Conservation (phyloP, 2,797 vertebrate species). For the Molossus alvarezi region DNA sequence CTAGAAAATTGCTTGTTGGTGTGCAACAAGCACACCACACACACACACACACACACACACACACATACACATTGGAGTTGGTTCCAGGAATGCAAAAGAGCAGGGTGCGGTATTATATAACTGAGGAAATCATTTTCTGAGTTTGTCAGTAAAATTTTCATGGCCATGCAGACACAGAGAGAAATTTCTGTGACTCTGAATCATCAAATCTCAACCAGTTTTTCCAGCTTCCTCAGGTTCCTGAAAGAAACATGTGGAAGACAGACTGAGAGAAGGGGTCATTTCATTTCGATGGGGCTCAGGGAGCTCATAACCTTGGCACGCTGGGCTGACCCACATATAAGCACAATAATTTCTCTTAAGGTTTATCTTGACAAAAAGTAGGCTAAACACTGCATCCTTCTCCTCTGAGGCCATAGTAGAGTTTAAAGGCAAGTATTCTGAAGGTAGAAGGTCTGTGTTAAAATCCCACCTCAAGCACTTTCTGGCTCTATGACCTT, state of each 20-base stretch:
- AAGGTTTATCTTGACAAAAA: slow-evolving; percentile 24
- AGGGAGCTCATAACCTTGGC: neutral
- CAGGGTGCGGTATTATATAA: neutral
- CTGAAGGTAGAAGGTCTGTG: neutral
- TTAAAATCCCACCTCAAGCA: neutral
- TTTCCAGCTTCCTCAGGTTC: neutral
- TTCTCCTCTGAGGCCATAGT: neutral
- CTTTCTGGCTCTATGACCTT: neutral
- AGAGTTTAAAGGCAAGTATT: neutral
- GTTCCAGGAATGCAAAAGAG: neutral
- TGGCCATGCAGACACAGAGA: neutral
- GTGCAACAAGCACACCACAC: too few species aligned
- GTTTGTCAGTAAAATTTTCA: neutral
- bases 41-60: neutral
- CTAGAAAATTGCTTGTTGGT: neutral
- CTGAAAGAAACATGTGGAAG: neutral
- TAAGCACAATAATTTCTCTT: neutral
- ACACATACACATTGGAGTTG: neutral
- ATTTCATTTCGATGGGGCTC: neutral
- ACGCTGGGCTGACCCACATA: neutral
- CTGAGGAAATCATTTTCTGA: neutral
- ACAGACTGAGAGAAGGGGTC: neutral
- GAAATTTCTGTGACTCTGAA: neutral
- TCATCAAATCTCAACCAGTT: neutral
- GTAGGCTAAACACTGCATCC: neutral